A percentile compares a stretch with the other conserved stretches of the same genome.
Evolutionary conservation across 2,113 vertebrate species (phyloP).

Genomic region (Noturus placidus): DNA sequence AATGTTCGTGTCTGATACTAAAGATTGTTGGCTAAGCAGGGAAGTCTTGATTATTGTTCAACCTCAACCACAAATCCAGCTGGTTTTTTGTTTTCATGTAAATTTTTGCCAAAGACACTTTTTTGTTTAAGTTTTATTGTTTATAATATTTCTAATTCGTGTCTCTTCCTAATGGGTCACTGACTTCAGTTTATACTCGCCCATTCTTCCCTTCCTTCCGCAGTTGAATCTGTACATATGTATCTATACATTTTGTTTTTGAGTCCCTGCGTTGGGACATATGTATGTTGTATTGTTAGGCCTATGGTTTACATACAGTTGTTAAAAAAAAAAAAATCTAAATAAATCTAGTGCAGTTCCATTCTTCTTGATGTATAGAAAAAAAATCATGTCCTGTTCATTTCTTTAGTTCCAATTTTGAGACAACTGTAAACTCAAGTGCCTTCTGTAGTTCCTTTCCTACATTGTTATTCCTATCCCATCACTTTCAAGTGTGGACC

Average conservation of each 20-base stretch:
- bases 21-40: not conserved
- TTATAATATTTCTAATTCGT: slow-evolving; percentile 31
- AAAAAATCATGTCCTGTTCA: slow-evolving; percentile 3
- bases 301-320: slow-evolving; percentile 51
- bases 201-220: slow-evolving; percentile 39
- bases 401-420: slow-evolving; percentile 46
- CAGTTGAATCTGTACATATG: slow-evolving; percentile 65
- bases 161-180: slow-evolving; percentile 48
- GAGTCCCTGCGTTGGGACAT: slow-evolving; percentile 63
- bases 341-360: slow-evolving; percentile 48
- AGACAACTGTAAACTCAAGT: slow-evolving; percentile 79
- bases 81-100: slow-evolving; percentile 3
- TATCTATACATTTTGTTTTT: slow-evolving; percentile 64
- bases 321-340: slow-evolving; percentile 34
- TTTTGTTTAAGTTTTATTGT: slow-evolving; percentile 22
- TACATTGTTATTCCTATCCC: slow-evolving; percentile 42
- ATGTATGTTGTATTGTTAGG: slow-evolving; percentile 70
- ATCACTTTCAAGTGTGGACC: slow-evolving; percentile 69
- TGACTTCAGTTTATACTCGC: slow-evolving; percentile 8
- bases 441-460: slow-evolving; percentile 71
- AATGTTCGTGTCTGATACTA: not conserved
- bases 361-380: slow-evolving; percentile 57
- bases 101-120: slow-evolving; percentile 66
- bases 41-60: slow-evolving; percentile 12
- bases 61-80: not conserved